Evolutionary conservation across 2,797 vertebrate genomes (phyloP).

Genomic region (Malacoctenus gilli): DNA sequence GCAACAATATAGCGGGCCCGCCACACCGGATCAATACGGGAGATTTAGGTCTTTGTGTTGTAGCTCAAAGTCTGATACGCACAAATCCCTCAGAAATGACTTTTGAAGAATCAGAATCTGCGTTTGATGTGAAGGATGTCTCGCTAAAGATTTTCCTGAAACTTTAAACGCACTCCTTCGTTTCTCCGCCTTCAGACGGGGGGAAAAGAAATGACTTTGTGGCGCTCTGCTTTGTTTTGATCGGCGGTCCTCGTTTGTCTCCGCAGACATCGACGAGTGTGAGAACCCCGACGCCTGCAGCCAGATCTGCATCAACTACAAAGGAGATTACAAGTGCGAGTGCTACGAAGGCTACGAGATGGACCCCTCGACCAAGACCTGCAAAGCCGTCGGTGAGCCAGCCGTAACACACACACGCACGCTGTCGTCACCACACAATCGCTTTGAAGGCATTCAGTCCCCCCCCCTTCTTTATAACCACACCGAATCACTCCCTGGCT

Average conservation of each 20-base stretch:
- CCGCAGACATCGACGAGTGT: slow-evolving; percentile 95
- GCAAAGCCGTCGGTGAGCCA: slow-evolving; percentile 94
- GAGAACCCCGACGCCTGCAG: slow-evolving; percentile 96
- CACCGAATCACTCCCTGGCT: slow-evolving; percentile 33
- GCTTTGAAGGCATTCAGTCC: slow-evolving; percentile 15
- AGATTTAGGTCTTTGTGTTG: background rate
- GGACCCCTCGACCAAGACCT: slow-evolving; percentile 93
- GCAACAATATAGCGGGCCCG: no score
- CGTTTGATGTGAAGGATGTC: background rate
- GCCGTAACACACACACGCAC: slow-evolving; percentile 27
- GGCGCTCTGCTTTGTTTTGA: background rate
- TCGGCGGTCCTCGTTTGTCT: slow-evolving; percentile 14
- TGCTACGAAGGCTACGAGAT: slow-evolving; percentile 97
- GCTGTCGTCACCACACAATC: background rate
- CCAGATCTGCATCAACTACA: slow-evolving; percentile 99
- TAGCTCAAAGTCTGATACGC: background rate
- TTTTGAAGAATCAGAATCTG: slow-evolving; percentile 1
- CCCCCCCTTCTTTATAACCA: slow-evolving; percentile 22
- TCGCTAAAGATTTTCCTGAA: background rate
- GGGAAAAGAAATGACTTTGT: background rate
- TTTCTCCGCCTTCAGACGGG: slow-evolving; percentile 1
- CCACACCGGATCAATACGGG: no score
- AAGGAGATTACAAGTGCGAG: slow-evolving; percentile 97
- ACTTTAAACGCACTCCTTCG: background rate
- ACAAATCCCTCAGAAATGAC: background rate